These are phyloP conservation scores for Centroberyx gerrardi DNA, from an alignment of 2,797 vertebrate species.

Conservation along the genomic window DNA sequence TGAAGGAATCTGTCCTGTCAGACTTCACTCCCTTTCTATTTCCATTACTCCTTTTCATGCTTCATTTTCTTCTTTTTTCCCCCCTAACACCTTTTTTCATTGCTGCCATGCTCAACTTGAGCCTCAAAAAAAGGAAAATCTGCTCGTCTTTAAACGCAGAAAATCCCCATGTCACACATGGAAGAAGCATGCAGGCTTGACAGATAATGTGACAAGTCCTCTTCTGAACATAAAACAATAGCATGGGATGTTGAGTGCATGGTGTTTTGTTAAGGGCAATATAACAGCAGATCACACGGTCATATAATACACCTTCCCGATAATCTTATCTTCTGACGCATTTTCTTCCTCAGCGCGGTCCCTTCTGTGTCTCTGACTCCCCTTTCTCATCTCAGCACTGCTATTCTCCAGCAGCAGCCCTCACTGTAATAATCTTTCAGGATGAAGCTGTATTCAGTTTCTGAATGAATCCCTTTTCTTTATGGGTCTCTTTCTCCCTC, in stretches of 20 bases:
- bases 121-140: conserved; percentile 59
- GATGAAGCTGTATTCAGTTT: conserved; percentile 63
- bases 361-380: conserved; percentile 26
- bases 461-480: conserved; percentile 63
- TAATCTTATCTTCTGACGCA: conserved; percentile 12
- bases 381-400: conserved; percentile 13
- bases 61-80: conserved; percentile 41
- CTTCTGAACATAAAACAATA: conserved; percentile 51
- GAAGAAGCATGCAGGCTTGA: conserved; percentile 54
- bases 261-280: conserved; percentile 13
- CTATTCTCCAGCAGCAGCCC: conserved; percentile 49
- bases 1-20: conserved; percentile 77
- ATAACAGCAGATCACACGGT: conserved; percentile 12
- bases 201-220: conserved; percentile 59
- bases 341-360: conserved; percentile 7
- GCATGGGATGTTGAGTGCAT: conserved; percentile 11
- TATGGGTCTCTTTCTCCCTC: conserved; percentile 13
- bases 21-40: conserved; percentile 60
- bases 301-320: conserved; percentile 14
- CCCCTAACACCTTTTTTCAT: conserved; percentile 40
- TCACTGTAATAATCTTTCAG: conserved; percentile 52
- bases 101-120: conserved; percentile 55
- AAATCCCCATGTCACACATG: conserved; percentile 71
- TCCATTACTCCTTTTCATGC: conserved; percentile 66
- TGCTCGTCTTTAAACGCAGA: conserved; percentile 45